phyloP scores from a whole-genome alignment of 2,797 vertebrate genomes.

The Glossophaga mutica region DNA sequence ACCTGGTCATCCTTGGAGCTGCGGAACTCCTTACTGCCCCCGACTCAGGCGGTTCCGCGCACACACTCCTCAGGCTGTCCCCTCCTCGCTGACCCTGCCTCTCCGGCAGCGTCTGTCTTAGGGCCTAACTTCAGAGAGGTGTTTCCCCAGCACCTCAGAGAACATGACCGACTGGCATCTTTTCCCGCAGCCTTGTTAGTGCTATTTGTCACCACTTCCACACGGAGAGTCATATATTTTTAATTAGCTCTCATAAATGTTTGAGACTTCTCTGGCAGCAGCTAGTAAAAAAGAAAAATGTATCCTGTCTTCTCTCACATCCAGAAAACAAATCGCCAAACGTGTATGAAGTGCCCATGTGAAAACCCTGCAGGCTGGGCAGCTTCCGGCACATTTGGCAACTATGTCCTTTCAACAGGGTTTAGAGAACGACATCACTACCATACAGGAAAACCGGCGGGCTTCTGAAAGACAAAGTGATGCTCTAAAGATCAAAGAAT shows the following conservation, averaged over 20 bases:
- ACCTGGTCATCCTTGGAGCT: fast-evolving
- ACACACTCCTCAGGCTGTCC: too few species aligned
- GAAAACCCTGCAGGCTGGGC: background rate
- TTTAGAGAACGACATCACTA: background rate
- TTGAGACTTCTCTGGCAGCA: background rate
- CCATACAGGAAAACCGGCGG: background rate
- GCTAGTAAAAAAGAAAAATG: background rate
- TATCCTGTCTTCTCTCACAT: background rate
- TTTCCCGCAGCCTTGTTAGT: background rate
- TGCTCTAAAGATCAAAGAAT: background rate
- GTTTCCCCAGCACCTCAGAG: background rate
- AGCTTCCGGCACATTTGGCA: background rate
- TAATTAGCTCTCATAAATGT: background rate
- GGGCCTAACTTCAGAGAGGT: background rate
- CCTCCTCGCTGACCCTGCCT: background rate
- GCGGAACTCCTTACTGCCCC: fast-evolving
- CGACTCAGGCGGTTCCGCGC: fast-evolving
- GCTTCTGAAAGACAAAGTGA: background rate
- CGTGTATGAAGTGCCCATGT: background rate
- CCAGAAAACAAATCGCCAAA: background rate
- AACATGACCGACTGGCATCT: background rate
- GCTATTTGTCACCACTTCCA: background rate
- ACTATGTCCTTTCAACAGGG: background rate
- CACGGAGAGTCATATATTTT: background rate
- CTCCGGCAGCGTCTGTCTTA: background rate